Evolutionary conservation across 2,113 vertebrate genomes (phyloP), one percentile per base, ranked within the genome.

Genomic region (Pterocles orientalis): DNA sequence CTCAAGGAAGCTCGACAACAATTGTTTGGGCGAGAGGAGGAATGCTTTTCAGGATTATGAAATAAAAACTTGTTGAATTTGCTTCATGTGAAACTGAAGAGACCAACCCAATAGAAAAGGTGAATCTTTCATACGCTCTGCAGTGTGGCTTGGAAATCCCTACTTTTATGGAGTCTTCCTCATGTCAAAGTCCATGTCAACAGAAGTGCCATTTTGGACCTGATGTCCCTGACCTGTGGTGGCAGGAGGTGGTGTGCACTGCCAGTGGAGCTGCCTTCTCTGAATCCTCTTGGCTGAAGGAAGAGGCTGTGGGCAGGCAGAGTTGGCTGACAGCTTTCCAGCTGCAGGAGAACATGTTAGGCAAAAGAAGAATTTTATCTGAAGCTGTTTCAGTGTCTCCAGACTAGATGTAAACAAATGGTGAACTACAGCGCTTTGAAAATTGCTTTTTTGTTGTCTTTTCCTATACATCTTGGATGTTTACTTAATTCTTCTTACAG

Each of bases 201-300:
- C 1, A 18, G 54, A 48, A 86, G 45, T 0, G 1, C 8, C 1
- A 2, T 43, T 51, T 56, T 28, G 70, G 53, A 76, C 51, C 14
- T 0, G 0, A 7, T 12, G 50, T 33, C 64, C 51, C 41, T 54
- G 51, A 45, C 17, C 41, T 0, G 3, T n/a, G 56, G 41, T 70
- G 65, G 51, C 36, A 57, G 43, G 36, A 64, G 50, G 34, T 4
- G 13, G 31, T 36, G 28, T 50, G 33, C 2, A 0, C 57, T 53
- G 66, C 43, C 31, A 7, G 31, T 24, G 33, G 45, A 92, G 39
- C 19, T 76, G 51, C 61, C 48, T 45, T 45, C 50, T 39, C 54
- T 33, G 31, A 31, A 31, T 65, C 17, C 34, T 21, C 2, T 10
- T 18, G 43, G 70, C 34, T 66, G 64, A n/a, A 78, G 31, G 45